These are phyloP conservation scores for Drosophila austrosaltans DNA, from an alignment of 2,888 invertebrate species.

Conservation along the genomic window DNA sequence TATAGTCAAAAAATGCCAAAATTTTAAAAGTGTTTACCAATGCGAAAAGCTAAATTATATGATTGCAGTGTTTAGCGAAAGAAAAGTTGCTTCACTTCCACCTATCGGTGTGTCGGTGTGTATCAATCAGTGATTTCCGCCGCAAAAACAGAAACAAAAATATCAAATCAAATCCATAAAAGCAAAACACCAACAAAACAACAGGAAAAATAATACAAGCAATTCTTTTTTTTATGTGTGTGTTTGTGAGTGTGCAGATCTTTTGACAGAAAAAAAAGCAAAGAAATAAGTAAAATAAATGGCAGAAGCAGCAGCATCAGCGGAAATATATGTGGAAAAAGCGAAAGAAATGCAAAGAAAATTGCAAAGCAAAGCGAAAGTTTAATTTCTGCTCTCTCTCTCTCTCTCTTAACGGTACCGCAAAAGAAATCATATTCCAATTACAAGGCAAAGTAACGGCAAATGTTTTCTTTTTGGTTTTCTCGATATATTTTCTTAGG, in stretches of 20 bases:
- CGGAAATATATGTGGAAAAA: slow-evolving; percentile 15
- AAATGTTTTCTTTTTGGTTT: slow-evolving; percentile 17
- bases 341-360: slow-evolving; percentile 61
- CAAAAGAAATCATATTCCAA: slow-evolving; percentile 1
- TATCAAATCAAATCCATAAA: slow-evolving; percentile 34
- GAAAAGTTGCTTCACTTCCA: not conserved
- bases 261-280: slow-evolving; percentile 34
- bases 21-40: not conserved
- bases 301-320: slow-evolving; percentile 25
- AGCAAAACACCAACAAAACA: slow-evolving; percentile 15
- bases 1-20: not conserved
- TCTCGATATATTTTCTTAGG: slow-evolving; percentile 39
- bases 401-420: slow-evolving; percentile 5
- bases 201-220: slow-evolving; percentile 6
- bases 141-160: slow-evolving; percentile 3
- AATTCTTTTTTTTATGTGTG: slow-evolving; percentile 3
- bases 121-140: slow-evolving; percentile 1
- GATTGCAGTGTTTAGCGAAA: not conserved
- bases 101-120: not conserved
- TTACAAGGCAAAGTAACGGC: slow-evolving; percentile 19
- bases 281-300: slow-evolving; percentile 33
- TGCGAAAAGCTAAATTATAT: slow-evolving; percentile 1
- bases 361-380: slow-evolving; percentile 75
- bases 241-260: slow-evolving; percentile 11
- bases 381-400: slow-evolving; percentile 44